These are phyloP conservation scores for Metacarcinus magister DNA, from an alignment of 2,888 invertebrate species.

Conservation along the genomic window DNA sequence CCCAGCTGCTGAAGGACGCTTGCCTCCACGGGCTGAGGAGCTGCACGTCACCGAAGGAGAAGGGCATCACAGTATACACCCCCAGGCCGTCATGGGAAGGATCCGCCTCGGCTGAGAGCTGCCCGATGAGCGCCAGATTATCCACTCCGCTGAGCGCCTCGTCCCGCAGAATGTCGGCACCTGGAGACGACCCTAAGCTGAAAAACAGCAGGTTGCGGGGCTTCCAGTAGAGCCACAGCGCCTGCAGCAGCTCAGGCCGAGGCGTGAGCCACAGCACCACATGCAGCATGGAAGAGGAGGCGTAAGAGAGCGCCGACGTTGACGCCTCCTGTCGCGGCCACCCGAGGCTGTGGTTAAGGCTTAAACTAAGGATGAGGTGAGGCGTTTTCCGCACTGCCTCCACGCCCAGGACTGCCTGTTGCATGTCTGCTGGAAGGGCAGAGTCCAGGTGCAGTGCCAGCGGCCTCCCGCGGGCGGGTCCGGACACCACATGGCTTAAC, in stretches of 20 bases:
- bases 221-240: not conserved
- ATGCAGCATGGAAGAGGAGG: slow-evolving; percentile 53
- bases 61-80: slow-evolving; percentile 63
- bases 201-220: slow-evolving; percentile 32
- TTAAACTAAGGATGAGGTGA: slow-evolving; percentile 44
- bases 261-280: slow-evolving; percentile 50
- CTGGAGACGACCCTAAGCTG: not conserved
- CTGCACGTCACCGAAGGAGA: not conserved
- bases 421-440: slow-evolving; percentile 27
- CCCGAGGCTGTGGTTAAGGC: not conserved
- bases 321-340: not conserved
- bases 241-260: slow-evolving; percentile 7
- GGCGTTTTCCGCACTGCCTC: slow-evolving; percentile 50
- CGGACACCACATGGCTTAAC: slow-evolving; percentile 51
- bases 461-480: slow-evolving; percentile 32
- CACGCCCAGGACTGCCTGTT: slow-evolving; percentile 2
- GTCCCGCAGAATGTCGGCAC: not conserved
- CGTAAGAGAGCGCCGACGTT: not conserved
- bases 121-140: not conserved
- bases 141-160: not conserved
- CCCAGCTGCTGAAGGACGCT: not conserved
- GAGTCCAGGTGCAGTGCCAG: slow-evolving; percentile 52
- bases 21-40: slow-evolving; percentile 61
- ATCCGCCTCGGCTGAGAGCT: not conserved
- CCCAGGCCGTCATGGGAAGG: not conserved